Percentiles rank a stretch among this genome's conserved stretches.
Conservation (phyloP, 2,888 invertebrate species). For the Auanema freiburgensis region DNA sequence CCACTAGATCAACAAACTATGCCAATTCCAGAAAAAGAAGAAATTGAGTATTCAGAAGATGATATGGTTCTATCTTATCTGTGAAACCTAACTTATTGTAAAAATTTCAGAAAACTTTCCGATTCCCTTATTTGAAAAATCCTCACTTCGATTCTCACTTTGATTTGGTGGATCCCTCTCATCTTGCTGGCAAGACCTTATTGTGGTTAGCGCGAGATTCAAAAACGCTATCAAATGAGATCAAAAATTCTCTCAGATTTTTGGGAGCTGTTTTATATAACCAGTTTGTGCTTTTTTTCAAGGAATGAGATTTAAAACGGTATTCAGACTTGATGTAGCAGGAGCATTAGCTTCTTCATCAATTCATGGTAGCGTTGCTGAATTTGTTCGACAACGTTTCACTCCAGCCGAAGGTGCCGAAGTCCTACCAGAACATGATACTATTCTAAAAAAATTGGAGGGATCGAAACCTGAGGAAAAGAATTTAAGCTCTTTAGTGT, state of each 20-base stretch:
- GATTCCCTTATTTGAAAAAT: slow-evolving; percentile 80
- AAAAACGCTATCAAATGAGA: slow-evolving; percentile 13
- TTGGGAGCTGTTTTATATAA: slow-evolving; percentile 34
- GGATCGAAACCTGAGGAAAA: slow-evolving; percentile 6
- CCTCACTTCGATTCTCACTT: slow-evolving; percentile 87
- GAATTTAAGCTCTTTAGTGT: slow-evolving; percentile 19
- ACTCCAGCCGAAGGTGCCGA: slow-evolving; percentile 27
- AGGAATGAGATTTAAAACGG: background rate
- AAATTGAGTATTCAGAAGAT: slow-evolving; percentile 54
- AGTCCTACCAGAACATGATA: slow-evolving; percentile 15
- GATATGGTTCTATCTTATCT: slow-evolving; percentile 21
- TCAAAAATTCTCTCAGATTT: slow-evolving; percentile 22
- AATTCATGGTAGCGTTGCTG: slow-evolving; percentile 18
- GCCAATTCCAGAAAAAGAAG: slow-evolving; percentile 53
- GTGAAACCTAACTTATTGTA: slow-evolving; percentile 1
- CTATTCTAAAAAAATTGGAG: slow-evolving; percentile 23
- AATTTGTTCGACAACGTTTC: slow-evolving; percentile 20
- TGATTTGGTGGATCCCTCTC: slow-evolving; percentile 76
- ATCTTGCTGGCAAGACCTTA: slow-evolving; percentile 82
- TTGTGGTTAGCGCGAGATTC: slow-evolving; percentile 49
- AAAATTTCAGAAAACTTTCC: slow-evolving; percentile 71
- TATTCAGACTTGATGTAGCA: slow-evolving; percentile 15
- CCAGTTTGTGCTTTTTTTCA: slow-evolving; percentile 13
- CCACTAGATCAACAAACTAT: slow-evolving; percentile 42
- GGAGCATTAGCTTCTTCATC: slow-evolving; percentile 9